A percentile compares a stretch with the other conserved stretches of the same genome.
Conservation (phyloP, 1,140 invertebrate genomes). For the Ips typographus region DNA sequence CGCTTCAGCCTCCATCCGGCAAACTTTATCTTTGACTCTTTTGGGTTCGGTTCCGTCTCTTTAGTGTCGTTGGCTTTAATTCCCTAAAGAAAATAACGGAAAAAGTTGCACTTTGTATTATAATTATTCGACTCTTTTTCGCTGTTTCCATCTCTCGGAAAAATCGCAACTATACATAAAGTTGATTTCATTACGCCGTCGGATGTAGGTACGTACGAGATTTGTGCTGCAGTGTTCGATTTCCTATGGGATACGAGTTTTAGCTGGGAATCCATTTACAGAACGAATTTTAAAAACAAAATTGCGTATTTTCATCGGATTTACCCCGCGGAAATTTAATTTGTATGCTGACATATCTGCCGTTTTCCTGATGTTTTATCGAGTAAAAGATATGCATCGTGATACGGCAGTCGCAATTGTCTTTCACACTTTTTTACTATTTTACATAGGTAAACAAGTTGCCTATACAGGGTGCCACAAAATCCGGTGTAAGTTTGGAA, state of each 20-base stretch:
- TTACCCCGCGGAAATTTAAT: constrained; percentile 10
- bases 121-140: no score
- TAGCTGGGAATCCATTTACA: constrained; percentile 15
- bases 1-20: background rate
- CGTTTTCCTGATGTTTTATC: background rate
- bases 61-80: no score
- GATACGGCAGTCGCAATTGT: no score
- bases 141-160: no score
- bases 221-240: constrained; percentile 9
- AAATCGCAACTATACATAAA: background rate
- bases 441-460: background rate
- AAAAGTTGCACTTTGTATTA: no score
- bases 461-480: background rate
- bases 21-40: background rate
- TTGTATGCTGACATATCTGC: background rate
- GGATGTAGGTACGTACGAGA: background rate
- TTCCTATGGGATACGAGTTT: constrained; percentile 21
- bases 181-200: background rate
- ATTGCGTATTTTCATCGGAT: constrained; percentile 10
- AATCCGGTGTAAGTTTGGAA: background rate
- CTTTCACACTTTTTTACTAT: no score
- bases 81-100: no score
- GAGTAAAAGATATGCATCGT: no score
- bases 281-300: constrained; percentile 19
- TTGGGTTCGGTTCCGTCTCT: no score